Base-by-base conservation (phyloP, 1,140 invertebrate genomes). In the Pollicipes pollicipes region DNA sequence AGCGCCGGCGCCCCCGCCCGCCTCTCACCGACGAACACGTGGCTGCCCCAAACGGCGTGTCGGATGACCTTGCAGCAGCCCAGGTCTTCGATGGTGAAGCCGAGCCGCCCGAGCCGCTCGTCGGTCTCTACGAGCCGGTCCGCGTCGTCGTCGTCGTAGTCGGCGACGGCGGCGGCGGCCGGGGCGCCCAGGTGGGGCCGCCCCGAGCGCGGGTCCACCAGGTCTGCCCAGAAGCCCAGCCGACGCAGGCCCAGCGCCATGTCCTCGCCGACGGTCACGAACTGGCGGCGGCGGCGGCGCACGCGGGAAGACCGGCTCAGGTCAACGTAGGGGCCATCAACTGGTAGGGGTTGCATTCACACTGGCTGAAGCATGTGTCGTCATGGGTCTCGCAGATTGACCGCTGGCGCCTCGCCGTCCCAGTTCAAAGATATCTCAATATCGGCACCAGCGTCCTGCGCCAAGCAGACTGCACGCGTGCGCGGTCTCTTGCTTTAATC, bases 131-230 rank as follows among this genome's bases (percentile, higher is more conserved):
- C 88, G 26, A 90, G 77, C n/a, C 64, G 8, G 27, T 66, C 64
- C 10, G 13, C 45, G 64, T 21, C 64, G 64, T 66, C 64, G 63
- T 64, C 37, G 70, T 81, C 78, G 16, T 24, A 8, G 29, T 10
- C 24, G 29, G 31, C 67, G 29, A 8, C 37, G 27, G 73, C 70
- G 24, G 71, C 66, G 70, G 71, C 69, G 0, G 67, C 72, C 28
- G 66, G 68, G 13, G 70, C 76, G 73, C 80, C 83, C 63, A 82
- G 81, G 74, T 84, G 87, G 29, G 89, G 88, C 74, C 86, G 84
- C 21, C 90, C 90, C 74, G 86, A 88, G n/a, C 85, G 84, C 4
- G 89, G 90, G 78, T 91, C 90, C 68, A 91, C 84, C 76, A 91
- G 91, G 77, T 91, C 89, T 0, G 88, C 86, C 88, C 89, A 90